Base-by-base conservation (phyloP, 2,888 invertebrate species). In the Apotomis turbidana region DNA sequence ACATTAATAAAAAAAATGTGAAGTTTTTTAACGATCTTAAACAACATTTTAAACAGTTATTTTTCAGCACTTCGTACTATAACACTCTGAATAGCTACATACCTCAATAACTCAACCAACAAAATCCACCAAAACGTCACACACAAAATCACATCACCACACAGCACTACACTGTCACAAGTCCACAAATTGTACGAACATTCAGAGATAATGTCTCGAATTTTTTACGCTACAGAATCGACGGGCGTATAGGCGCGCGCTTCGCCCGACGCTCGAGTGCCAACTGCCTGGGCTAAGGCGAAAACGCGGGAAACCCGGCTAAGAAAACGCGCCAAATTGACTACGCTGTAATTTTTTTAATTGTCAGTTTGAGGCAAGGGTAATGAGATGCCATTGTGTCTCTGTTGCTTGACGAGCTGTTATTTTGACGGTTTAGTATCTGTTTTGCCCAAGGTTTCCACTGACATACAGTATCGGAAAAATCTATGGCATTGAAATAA, bases 251-350 rank as follows among this genome's bases (percentile, higher is more conserved):
- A 5, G 38, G 38, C 72, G 68, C 63, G 59, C 72, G 68, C 68
- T 68, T 15, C 54, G 59, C 63, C 63, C 54, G 46, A n/a, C 63
- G 63, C 5, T 9, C 58, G 4, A 54, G 8, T 44, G 36, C 44
- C 58, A 59, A 72, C 72, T 72, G 72, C 63, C 72, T 68, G 68
- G 72, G 72, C 49, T 13, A 9, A 5, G 9, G 55, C 15, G 68
- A 72, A 71, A 72, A 72, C 60, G 72, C 72, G 72, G 68, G 68
- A 72, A 72, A 72, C 52, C 57, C 52, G 63, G 72, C 55, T 68
- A 52, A 59, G 63, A 72, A 72, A 71, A 71, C 68, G 61, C 68
- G 71, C 66, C 66, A 41, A 70, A 70, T 70, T 63, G 52, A 49
- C 49, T 13, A 9, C 41, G 58, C 57, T 15, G 60, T 60, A 61